These are phyloP conservation scores for Indicator indicator DNA, from an alignment of 2,113 vertebrate genomes.

Conservation along the genomic window DNA sequence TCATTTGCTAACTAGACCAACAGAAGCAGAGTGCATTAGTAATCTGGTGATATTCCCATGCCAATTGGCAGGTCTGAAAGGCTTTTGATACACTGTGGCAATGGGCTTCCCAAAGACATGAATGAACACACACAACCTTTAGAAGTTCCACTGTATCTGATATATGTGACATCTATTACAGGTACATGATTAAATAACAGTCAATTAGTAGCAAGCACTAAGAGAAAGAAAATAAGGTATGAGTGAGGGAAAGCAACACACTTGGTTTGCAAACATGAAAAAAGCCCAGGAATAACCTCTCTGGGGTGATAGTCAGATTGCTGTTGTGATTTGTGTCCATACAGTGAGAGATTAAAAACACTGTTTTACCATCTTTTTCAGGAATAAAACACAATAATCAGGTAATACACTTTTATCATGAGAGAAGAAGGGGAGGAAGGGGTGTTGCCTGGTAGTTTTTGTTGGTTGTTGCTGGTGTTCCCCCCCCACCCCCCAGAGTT, in stretches of 20 bases:
- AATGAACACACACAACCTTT: not conserved
- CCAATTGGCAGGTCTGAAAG: not conserved
- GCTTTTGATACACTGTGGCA: constrained; percentile 31
- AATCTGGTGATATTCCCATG: not conserved
- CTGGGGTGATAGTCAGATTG: not conserved
- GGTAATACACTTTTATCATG: not conserved
- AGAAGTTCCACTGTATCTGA: not conserved
- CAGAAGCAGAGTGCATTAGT: not conserved
- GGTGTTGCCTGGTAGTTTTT: not conserved
- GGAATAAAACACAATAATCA: not conserved
- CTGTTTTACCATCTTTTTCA: not conserved
- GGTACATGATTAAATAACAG: not conserved
- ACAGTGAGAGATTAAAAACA: not conserved
- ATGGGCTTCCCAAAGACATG: not conserved
- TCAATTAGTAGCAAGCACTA: not conserved
- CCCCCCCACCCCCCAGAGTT: not conserved
- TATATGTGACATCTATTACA: not conserved
- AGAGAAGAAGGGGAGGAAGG: not conserved
- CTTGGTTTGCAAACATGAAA: not conserved
- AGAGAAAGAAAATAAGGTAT: not conserved
- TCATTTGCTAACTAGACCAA: not conserved
- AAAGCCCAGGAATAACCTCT: not conserved
- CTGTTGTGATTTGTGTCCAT: not conserved
- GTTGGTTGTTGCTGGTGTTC: not conserved
- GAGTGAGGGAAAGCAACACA: not conserved